Base-by-base conservation (phyloP, 2,113 vertebrate genomes). In the Anoplopoma fimbria region DNA sequence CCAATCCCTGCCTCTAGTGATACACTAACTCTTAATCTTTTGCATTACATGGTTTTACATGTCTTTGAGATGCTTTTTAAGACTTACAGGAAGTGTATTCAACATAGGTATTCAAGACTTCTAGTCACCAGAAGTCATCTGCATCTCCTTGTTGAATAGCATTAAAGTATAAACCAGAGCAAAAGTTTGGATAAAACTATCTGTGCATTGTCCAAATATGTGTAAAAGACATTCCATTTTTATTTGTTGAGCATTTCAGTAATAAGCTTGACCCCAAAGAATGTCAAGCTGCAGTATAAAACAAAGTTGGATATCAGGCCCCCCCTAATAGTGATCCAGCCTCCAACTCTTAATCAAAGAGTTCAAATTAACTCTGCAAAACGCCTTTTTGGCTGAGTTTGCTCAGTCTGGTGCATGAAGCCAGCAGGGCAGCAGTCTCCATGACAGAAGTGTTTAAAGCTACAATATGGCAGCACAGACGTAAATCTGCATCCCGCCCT, bases 401-500 rank as follows among this genome's bases (percentile, higher is more conserved):
- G 17, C 51, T 34, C 17, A 33, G 23, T 38, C 4, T 0, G 14
- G 29, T 15, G 34, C 31, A 12, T 23, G 1, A 38, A 36, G 71
- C 6, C 31, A 51, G 45, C 67, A 53, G 29, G 29, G 23, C 34
- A 15, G 45, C 12, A 34, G 62, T 29, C 51, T 60, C 31, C 9
- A 33, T 58, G 62, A 77, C 78, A 88, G 51, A 65, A 51, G 63
- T 21, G 47, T 80, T 69, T 71, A 62, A 85, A 65, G 62, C 77
- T 38, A 9, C 73, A 87, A 84, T 67, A 90, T 90, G 87, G 89
- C 90, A 88, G 79, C 79, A n/a, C 87, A 91, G 73, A 71, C 78
- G 40, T 40, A 69, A 84, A 69, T 55, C 69, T 77, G 77, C 79
- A 82, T 89, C 89, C 92, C 94, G 91, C 94, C 93, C 91, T 93